phyloP scores from a whole-genome alignment of 2,888 invertebrate species.

The Melangyna quadrimaculata region DNA sequence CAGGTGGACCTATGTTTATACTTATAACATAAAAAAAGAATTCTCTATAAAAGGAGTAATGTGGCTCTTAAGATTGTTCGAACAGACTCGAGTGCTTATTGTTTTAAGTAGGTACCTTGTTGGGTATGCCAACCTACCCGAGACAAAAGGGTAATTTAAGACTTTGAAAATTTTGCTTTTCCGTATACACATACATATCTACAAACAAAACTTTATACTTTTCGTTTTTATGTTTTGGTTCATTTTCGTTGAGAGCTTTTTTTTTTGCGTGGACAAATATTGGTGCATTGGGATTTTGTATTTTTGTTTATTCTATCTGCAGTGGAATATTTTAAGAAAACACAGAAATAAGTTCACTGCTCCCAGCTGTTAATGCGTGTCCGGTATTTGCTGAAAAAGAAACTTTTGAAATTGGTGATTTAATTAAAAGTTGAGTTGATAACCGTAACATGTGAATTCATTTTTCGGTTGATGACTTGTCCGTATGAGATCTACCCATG shows the following conservation, averaged over 20 bases:
- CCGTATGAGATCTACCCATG: too few species aligned
- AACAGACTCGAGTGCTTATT: constrained; percentile 51
- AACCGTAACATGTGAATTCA: too few species aligned
- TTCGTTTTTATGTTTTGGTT: not conserved
- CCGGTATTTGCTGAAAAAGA: too few species aligned
- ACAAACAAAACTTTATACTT: not conserved
- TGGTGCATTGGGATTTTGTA: constrained; percentile 11
- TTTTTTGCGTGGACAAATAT: constrained; percentile 38
- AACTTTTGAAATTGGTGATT: too few species aligned
- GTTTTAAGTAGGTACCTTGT: constrained; percentile 59
- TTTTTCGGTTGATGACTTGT: too few species aligned
- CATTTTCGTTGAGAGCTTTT: not conserved
- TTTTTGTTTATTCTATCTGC: constrained; percentile 8
- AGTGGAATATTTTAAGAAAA: too few species aligned
- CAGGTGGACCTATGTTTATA: not conserved
- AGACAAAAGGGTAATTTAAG: constrained; percentile 51
- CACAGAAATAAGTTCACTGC: too few species aligned
- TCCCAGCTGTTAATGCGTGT: too few species aligned
- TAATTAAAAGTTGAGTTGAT: too few species aligned
- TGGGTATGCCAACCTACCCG: not conserved
- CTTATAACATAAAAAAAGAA: not conserved
- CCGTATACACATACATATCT: not conserved
- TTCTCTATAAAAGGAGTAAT: constrained; percentile 31
- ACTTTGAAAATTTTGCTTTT: constrained; percentile 21
- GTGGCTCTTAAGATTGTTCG: constrained; percentile 54